A percentile compares a stretch with the other conserved stretches of the same genome.
Evolutionary conservation across 2,113 vertebrate genomes (phyloP).

Genomic region (Phaethornis superciliosus): DNA sequence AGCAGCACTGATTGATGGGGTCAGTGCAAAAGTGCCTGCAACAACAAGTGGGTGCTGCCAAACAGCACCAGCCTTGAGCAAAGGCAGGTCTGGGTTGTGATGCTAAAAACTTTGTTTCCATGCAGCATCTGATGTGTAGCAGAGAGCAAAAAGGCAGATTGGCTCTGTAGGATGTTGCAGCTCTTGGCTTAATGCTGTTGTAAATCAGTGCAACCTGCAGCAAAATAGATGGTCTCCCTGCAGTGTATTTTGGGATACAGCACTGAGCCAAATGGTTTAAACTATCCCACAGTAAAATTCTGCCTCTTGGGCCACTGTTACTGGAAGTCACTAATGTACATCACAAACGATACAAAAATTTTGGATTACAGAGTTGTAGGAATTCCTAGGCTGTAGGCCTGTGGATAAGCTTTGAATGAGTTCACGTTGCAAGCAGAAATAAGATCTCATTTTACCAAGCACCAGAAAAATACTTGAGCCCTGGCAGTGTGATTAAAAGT

Average conservation of each 20-base stretch:
- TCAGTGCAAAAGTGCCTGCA: neutral
- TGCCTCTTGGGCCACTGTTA: conserved; percentile 49
- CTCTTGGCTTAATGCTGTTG: neutral
- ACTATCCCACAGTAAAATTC: conserved; percentile 44
- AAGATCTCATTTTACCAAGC: conserved; percentile 29
- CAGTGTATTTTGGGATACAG: conserved; percentile 40
- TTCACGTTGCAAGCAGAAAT: conserved; percentile 11
- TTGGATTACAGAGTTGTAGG: conserved; percentile 6
- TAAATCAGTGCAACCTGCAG: conserved; percentile 50
- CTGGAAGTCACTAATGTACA: conserved; percentile 64
- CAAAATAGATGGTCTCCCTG: conserved; percentile 1
- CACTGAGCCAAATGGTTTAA: conserved; percentile 25
- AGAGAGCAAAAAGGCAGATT: neutral
- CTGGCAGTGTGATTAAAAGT: conserved; percentile 26
- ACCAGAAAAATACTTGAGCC: conserved; percentile 18
- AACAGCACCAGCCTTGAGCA: neutral
- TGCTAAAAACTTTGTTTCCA: neutral
- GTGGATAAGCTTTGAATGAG: conserved; percentile 26
- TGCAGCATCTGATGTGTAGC: neutral
- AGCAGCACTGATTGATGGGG: rapidly evolving
- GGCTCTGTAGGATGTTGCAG: conserved; percentile 31
- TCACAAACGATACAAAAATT: conserved; percentile 43
- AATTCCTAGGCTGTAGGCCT: conserved; percentile 20
- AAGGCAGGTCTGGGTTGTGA: neutral
- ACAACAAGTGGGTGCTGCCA: neutral